phyloP scores from a whole-genome alignment of 1,140 invertebrate species.

The Lepidurus packardi region DNA sequence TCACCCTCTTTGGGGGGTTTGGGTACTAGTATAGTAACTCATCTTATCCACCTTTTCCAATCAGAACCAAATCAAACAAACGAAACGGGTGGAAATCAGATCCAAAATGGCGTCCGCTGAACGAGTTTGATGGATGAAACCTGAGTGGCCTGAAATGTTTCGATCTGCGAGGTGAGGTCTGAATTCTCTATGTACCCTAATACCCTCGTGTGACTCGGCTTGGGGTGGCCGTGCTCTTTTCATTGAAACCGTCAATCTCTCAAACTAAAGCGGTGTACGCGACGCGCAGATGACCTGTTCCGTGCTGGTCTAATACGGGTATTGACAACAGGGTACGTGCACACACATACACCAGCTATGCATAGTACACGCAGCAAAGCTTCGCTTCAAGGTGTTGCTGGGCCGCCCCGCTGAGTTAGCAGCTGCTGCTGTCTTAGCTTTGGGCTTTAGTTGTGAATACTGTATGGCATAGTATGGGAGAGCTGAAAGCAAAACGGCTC shows the following conservation, averaged over 20 bases:
- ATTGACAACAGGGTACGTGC: background rate
- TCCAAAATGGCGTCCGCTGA: too few relatives aligned
- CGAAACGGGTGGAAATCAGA: too few relatives aligned
- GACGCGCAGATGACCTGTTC: background rate
- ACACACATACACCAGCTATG: background rate
- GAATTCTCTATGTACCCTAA: too few relatives aligned
- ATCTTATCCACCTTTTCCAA: background rate
- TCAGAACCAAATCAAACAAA: background rate
- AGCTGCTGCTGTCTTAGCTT: slow-evolving; percentile 13
- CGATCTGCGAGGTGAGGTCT: too few relatives aligned
- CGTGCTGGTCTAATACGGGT: background rate
- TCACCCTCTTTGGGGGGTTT: background rate
- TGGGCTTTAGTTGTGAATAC: background rate
- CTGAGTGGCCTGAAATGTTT: too few relatives aligned
- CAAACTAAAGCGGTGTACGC: background rate
- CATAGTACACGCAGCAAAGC: background rate
- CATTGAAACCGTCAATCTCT: background rate
- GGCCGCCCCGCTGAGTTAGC: background rate
- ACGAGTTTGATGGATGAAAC: too few relatives aligned
- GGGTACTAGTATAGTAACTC: background rate
- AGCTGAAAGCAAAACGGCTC: background rate
- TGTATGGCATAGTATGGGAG: background rate
- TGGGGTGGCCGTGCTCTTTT: too few relatives aligned
- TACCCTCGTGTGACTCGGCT: too few relatives aligned
- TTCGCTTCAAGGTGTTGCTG: background rate